phyloP scores from a whole-genome alignment of 2,797 vertebrate genomes.

The Apogon hyalosoma region DNA sequence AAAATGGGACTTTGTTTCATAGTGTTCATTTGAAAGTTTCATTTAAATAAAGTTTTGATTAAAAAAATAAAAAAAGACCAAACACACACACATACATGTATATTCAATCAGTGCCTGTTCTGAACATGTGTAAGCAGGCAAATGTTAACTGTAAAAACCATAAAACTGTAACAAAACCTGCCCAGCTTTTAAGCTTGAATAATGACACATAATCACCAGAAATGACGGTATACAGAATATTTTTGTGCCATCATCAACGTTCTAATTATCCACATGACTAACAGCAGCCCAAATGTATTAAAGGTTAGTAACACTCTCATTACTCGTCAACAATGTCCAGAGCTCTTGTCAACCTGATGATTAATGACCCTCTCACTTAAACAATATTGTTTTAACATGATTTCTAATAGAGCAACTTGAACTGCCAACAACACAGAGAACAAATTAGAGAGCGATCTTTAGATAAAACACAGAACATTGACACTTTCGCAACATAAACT shows the following conservation, averaged over 20 bases:
- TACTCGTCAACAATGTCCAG: constrained; percentile 79
- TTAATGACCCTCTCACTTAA: constrained; percentile 76
- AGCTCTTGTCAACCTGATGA: constrained; percentile 75
- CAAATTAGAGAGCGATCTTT: constrained; percentile 43
- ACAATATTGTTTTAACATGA: constrained; percentile 77
- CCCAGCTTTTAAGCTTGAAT: constrained; percentile 21
- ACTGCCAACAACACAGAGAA: constrained; percentile 58
- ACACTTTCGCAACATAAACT: constrained; percentile 39
- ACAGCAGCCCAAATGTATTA: constrained; percentile 65
- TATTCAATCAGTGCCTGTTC: background rate
- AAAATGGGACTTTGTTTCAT: too few relatives aligned
- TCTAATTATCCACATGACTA: constrained; percentile 65
- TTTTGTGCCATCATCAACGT: constrained; percentile 37
- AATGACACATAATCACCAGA: constrained; percentile 60
- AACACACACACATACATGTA: background rate
- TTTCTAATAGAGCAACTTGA: constrained; percentile 72
- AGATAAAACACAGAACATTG: constrained; percentile 66
- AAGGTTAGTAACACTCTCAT: constrained; percentile 71
- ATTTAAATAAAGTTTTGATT: background rate
- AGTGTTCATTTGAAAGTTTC: too few relatives aligned
- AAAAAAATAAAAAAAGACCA: background rate
- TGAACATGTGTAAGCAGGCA: background rate
- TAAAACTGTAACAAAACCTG: constrained; percentile 44
- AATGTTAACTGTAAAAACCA: constrained; percentile 18
- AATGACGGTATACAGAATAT: constrained; percentile 40